Base-by-base conservation (phyloP, 2,888 invertebrate genomes). In the Cantharis rustica region DNA sequence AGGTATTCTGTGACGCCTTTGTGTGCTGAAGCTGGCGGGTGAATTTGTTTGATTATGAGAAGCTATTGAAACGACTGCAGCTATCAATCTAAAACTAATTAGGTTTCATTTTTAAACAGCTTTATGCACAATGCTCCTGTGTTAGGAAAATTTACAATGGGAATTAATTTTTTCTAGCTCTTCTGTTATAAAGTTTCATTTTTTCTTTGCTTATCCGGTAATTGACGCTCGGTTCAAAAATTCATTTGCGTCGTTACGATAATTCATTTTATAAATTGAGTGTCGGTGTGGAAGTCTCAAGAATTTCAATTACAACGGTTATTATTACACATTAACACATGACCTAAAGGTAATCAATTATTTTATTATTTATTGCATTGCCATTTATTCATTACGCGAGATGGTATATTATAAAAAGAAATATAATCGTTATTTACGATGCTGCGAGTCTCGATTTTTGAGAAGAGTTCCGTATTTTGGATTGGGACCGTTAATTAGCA, bases 401-500 rank as follows among this genome's bases (percentile, higher is more conserved):
- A 47, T 47, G 5, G 47, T 7, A n/a, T n/a, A 23, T 23, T 23
- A 9, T 47, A 7, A 47, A 47, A 47, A 47, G n/a, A 47, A 1
- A 47, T 7, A 5, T 5, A 20, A 23, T 23, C 1, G n/a, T 47
- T 47, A 23, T 66, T 66, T 66, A 23, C 16, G 16, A 68, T 70
- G 17, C 9, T 27, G 47, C 47, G 47, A 47, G 47, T n/a, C 63
- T 61, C 72, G 72, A 78, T 78, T 77, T 72, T 73, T 75, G 73
- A 79, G 80, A 82, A 82, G 76, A 84, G 84, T 82, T 83, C 84
- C 85, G 85, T 86, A 85, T 84, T 84, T 86, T 85, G 85, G 86
- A 87, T 86, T 85, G 86, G 86, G 85, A 86, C 85, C 87, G 86
- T 87, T 88, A 87, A 88, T 87, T 87, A 87, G 87, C 87, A 87